A percentile compares a stretch with the other conserved stretches of the same genome.
These are phyloP conservation scores for Eclectus roratus DNA, from an alignment of 2,113 vertebrate species.

Conservation along the genomic window DNA sequence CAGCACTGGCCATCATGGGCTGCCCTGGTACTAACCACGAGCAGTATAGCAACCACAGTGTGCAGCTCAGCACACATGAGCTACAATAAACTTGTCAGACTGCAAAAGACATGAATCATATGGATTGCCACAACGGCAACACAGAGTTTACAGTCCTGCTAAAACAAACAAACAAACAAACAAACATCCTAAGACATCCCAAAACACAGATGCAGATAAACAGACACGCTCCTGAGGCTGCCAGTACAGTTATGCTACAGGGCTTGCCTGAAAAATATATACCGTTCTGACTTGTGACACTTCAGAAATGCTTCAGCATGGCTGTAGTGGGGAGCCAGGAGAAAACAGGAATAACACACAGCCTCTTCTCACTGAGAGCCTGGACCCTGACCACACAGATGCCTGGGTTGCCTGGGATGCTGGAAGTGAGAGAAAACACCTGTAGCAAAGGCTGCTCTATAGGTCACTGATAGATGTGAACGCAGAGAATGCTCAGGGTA, in stretches of 20 bases:
- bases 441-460: background rate
- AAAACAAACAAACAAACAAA: background rate
- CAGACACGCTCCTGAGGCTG: background rate
- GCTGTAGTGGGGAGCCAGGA: background rate
- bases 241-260: background rate
- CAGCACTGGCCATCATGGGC: background rate
- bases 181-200: background rate
- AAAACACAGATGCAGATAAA: background rate
- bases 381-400: background rate
- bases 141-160: background rate
- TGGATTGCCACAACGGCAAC: constrained; percentile 2
- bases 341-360: background rate
- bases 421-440: background rate
- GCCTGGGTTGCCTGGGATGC: background rate
- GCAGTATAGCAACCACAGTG: background rate
- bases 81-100: background rate
- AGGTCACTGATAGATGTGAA: accelerated
- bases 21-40: background rate
- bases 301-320: background rate
- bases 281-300: background rate
- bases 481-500: background rate
- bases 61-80: background rate
- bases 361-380: background rate
- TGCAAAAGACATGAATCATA: constrained; percentile 2
- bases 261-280: background rate